phyloP scores from a whole-genome alignment of 2,888 invertebrate genomes.

The Keiferia lycopersicella region DNA sequence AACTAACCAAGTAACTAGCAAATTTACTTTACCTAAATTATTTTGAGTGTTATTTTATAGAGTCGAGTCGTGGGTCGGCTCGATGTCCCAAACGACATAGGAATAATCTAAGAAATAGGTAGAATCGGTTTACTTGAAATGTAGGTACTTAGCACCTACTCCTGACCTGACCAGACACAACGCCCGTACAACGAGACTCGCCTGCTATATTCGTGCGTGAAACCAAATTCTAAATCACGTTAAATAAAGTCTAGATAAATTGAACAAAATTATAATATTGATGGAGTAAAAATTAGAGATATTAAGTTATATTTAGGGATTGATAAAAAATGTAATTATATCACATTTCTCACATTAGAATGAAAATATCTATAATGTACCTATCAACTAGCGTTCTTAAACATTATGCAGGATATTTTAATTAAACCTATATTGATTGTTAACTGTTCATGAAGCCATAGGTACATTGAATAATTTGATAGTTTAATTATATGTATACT shows the following conservation, averaged over 20 bases:
- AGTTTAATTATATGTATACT: background rate
- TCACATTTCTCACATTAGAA: slow-evolving; percentile 29
- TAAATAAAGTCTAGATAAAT: slow-evolving; percentile 61
- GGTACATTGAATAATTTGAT: background rate
- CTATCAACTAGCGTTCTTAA: background rate
- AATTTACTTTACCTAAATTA: no score
- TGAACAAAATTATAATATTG: slow-evolving; percentile 54
- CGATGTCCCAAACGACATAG: no score
- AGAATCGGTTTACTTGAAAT: no score
- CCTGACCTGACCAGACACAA: background rate
- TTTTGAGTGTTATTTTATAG: no score
- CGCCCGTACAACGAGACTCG: slow-evolving; percentile 40
- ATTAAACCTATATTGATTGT: background rate
- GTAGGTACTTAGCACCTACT: background rate
- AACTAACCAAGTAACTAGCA: no score
- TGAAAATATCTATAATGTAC: slow-evolving; percentile 23
- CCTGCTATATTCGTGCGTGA: slow-evolving; percentile 57
- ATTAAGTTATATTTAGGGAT: slow-evolving; percentile 48
- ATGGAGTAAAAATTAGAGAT: slow-evolving; percentile 55
- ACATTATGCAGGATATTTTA: background rate
- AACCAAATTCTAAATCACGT: slow-evolving; percentile 80
- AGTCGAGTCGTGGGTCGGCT: no score
- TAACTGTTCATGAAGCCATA: background rate
- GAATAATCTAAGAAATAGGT: no score
- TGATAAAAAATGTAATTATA: slow-evolving; percentile 37